phyloP scores from a whole-genome alignment of 2,888 invertebrate genomes.

The Watsonalla binaria region DNA sequence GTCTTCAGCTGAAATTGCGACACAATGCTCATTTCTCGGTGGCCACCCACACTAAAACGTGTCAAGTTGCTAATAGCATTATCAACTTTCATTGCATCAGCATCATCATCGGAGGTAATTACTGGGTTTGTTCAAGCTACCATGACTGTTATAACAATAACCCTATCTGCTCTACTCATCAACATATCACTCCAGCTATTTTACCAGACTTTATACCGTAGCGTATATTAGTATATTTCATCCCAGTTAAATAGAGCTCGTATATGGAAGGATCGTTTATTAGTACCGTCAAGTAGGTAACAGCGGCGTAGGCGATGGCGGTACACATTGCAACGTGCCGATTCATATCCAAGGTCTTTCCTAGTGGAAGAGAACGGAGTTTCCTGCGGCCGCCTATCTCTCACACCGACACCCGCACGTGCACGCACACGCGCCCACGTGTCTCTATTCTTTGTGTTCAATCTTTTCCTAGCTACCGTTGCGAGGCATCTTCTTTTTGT shows the following conservation, averaged over 20 bases:
- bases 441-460: constrained; percentile 71
- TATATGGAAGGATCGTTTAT: constrained; percentile 51
- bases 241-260: constrained; percentile 14
- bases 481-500: constrained; percentile 74
- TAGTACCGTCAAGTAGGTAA: constrained; percentile 66
- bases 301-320: constrained; percentile 74
- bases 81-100: constrained; percentile 75
- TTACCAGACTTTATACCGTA: constrained; percentile 26
- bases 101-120: constrained; percentile 50
- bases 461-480: constrained; percentile 72
- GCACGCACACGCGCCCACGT: constrained; percentile 72
- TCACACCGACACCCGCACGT: constrained; percentile 66
- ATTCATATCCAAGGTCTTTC: constrained; percentile 79
- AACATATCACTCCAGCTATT: constrained; percentile 46
- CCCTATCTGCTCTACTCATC: constrained; percentile 60
- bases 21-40: constrained; percentile 52
- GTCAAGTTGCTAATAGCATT: constrained; percentile 70
- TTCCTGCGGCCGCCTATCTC: constrained; percentile 78
- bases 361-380: constrained; percentile 80
- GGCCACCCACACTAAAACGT: constrained; percentile 68
- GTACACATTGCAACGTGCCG: constrained; percentile 77
- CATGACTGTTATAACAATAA: constrained; percentile 59
- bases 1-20: constrained; percentile 51
- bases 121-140: constrained; percentile 53
- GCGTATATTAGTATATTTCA: constrained; percentile 23